These are phyloP conservation scores for Cirrhinus molitorella DNA, from an alignment of 2,797 vertebrate genomes.

Conservation along the genomic window DNA sequence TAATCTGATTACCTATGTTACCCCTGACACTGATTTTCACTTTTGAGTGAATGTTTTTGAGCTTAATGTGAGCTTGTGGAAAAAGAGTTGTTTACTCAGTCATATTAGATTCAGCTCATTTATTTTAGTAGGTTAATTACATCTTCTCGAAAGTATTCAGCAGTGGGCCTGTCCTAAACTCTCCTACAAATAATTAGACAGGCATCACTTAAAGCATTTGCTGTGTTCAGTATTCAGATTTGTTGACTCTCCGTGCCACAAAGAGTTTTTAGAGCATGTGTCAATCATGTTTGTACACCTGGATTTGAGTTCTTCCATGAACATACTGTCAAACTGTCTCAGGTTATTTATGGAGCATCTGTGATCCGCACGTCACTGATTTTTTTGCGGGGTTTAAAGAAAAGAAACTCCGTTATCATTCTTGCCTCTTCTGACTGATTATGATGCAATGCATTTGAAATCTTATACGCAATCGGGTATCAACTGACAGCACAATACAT, in stretches of 20 bases:
- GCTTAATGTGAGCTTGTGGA: neutral
- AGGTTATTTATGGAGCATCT: neutral
- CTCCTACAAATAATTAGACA: conserved; percentile 11
- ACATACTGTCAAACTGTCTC: neutral
- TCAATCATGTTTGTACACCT: neutral
- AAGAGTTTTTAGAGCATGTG: neutral
- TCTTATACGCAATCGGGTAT: neutral
- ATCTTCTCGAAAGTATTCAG: neutral
- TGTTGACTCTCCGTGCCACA: neutral
- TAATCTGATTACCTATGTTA: too few relatives aligned
- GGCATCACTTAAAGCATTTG: conserved; percentile 14
- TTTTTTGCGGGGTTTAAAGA: neutral
- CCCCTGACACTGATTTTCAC: neutral
- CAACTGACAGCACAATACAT: conserved; percentile 6
- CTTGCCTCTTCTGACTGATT: conserved; percentile 6
- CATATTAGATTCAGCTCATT: neutral
- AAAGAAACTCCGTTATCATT: neutral
- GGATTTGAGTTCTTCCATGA: neutral
- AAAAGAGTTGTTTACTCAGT: neutral
- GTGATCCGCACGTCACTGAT: neutral
- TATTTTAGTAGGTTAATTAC: conserved; percentile 27
- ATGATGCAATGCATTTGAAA: conserved; percentile 25
- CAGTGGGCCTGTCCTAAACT: conserved; percentile 19
- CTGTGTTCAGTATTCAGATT: conserved; percentile 1
- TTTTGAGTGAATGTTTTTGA: neutral